phyloP scores from a whole-genome alignment of 2,113 vertebrate genomes.

The Dascyllus trimaculatus region DNA sequence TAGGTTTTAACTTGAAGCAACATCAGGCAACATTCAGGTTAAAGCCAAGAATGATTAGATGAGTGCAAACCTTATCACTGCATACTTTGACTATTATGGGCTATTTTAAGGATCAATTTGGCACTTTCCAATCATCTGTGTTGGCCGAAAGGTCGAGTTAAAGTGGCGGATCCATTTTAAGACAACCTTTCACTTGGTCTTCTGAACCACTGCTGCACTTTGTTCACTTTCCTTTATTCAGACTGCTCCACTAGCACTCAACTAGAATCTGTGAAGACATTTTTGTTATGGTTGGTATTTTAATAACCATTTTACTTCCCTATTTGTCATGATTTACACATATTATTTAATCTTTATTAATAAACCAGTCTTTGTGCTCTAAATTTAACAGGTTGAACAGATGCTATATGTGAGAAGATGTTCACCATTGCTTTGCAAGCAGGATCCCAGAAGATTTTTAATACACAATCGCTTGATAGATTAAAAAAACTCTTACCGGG shows the following conservation, averaged over 20 bases:
- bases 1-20: background rate
- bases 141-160: too few species aligned
- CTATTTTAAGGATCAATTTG: too few species aligned
- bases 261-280: background rate
- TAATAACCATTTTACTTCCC: background rate
- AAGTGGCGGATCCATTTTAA: too few species aligned
- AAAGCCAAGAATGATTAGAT: background rate
- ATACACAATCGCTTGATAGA: background rate
- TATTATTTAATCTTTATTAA: background rate
- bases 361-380: background rate
- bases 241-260: too few species aligned
- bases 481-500: background rate
- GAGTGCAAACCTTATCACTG: background rate
- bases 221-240: too few species aligned
- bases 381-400: background rate
- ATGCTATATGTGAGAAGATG: background rate
- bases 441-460: background rate
- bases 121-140: background rate
- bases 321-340: background rate
- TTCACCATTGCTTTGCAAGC: slow-evolving; percentile 12
- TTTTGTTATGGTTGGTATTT: background rate
- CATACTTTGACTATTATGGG: background rate
- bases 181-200: too few species aligned
- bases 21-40: background rate
- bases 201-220: too few species aligned